A percentile compares a stretch with the other conserved stretches of the same genome.
These are phyloP conservation scores for Phoenicopterus ruber DNA, from an alignment of 2,113 vertebrate species.

Conservation along the genomic window DNA sequence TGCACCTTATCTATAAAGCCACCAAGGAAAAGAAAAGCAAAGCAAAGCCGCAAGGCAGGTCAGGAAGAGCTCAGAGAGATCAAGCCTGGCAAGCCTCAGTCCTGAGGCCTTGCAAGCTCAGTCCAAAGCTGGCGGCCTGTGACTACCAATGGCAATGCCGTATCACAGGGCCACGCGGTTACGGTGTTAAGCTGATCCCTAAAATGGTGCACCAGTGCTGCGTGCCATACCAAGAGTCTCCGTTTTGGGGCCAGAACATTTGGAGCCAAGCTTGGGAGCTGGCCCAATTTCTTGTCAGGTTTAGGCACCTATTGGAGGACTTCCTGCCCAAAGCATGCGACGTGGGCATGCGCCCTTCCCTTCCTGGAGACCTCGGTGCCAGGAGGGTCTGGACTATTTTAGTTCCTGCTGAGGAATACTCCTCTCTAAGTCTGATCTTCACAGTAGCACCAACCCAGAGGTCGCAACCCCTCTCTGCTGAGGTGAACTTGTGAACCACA, in stretches of 20 bases:
- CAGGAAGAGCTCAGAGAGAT: neutral
- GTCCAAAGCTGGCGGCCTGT: neutral
- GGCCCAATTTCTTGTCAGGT: neutral
- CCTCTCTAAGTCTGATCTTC: neutral
- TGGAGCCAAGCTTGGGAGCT: neutral
- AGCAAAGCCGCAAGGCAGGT: neutral
- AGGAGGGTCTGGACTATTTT: neutral
- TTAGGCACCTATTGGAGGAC: neutral
- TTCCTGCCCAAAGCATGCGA: neutral
- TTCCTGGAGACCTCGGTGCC: neutral
- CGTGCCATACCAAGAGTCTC: neutral
- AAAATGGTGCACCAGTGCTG: neutral
- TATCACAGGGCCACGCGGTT: neutral
- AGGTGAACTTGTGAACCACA: neutral
- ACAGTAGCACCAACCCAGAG: neutral
- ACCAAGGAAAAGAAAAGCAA: neutral
- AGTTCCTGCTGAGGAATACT: neutral
- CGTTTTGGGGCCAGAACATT: too few relatives aligned
- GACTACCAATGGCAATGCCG: too few relatives aligned
- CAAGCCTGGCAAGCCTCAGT: neutral
- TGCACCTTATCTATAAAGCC: neutral
- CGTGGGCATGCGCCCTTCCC: neutral
- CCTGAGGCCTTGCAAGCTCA: neutral
- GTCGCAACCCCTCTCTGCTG: neutral
- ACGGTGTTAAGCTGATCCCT: neutral